Evolutionary conservation across 2,113 vertebrate genomes (phyloP).

Genomic region (Butorides virescens): DNA sequence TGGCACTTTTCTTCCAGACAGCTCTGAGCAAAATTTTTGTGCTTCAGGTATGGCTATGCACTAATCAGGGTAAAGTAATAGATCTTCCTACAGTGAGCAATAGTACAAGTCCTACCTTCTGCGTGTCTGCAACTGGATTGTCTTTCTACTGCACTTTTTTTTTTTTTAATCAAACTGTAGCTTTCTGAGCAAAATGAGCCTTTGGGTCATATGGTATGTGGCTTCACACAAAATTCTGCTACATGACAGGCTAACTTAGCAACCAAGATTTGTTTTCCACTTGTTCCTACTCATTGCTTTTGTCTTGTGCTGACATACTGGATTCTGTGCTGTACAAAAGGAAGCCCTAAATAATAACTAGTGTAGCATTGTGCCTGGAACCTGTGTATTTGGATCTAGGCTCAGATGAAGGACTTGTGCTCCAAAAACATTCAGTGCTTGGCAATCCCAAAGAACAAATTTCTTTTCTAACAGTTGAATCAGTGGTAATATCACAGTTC

Average conservation of each 20-base stretch:
- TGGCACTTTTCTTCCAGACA: background rate
- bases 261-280: background rate
- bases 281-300: background rate
- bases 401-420: background rate
- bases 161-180: background rate
- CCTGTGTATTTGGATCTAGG: background rate
- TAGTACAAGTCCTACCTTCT: background rate
- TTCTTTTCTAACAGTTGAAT: background rate
- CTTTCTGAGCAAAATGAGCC: background rate
- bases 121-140: background rate
- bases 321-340: background rate
- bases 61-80: background rate
- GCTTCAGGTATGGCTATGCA: background rate
- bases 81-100: accelerated
- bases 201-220: background rate
- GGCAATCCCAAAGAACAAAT: background rate
- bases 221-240: background rate
- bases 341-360: background rate
- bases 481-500: background rate
- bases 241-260: background rate
- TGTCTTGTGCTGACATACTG: background rate
- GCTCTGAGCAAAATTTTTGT: background rate
- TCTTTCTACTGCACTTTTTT: background rate
- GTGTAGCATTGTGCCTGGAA: background rate
- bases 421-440: background rate